Percentiles rank a stretch among this genome's conserved stretches.
These are phyloP conservation scores for Microtus pennsylvanicus DNA, from an alignment of 2,113 vertebrate species.

Conservation along the genomic window DNA sequence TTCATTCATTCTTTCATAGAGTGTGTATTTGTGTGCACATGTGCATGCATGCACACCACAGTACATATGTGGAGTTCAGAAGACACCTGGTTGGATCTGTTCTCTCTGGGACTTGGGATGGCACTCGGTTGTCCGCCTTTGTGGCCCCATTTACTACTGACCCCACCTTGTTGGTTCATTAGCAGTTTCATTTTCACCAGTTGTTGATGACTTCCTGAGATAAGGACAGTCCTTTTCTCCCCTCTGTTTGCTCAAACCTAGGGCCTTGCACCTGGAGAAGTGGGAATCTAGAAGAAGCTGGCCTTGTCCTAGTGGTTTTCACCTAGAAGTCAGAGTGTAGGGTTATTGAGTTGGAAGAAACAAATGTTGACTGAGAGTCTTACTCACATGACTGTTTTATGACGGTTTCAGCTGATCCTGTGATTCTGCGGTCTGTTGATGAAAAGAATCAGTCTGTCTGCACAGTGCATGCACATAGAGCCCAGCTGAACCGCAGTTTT, in stretches of 20 bases:
- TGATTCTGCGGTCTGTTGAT: slow-evolving; percentile 16
- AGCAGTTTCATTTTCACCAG: slow-evolving; percentile 79
- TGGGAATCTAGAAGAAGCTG: slow-evolving; percentile 14
- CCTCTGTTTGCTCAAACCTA: not conserved
- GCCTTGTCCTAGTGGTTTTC: slow-evolving; percentile 70
- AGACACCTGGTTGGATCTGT: not conserved
- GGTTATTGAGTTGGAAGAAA: not conserved
- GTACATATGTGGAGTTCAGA: not conserved
- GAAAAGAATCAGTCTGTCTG: slow-evolving; percentile 4
- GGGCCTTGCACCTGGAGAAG: not conserved
- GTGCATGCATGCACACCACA: not conserved
- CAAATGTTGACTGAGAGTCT: slow-evolving; percentile 14
- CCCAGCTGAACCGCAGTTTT: slow-evolving; percentile 26
- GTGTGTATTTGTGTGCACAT: not conserved
- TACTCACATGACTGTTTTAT: not conserved
- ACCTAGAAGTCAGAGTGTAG: slow-evolving; percentile 35
- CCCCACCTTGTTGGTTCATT: too few relatives aligned
- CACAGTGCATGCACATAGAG: not conserved
- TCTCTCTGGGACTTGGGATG: not conserved
- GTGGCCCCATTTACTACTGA: not conserved
- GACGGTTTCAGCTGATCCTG: not conserved
- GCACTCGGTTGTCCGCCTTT: not conserved
- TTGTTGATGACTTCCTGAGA: slow-evolving; percentile 76
- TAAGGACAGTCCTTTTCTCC: not conserved
- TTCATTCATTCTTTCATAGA: not conserved